Base-by-base conservation (phyloP, 2,113 vertebrate species). In the Lepidothrix coronata region DNA sequence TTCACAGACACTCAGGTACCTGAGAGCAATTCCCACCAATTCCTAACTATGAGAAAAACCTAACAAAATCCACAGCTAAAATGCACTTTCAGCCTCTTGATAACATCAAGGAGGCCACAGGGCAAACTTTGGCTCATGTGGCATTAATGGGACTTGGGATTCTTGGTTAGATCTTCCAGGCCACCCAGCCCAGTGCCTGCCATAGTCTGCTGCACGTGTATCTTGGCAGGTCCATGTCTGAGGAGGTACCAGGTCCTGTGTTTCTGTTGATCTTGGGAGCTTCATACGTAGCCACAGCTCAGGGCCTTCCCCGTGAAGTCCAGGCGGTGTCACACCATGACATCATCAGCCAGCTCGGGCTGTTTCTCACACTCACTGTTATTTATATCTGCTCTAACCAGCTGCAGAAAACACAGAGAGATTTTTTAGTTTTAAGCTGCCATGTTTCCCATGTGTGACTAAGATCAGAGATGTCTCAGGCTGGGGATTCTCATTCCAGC, bases 391-490 rank as follows among this genome's bases (percentile, higher is more conserved):
- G 86, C 91, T 92, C 63, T 76, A 91, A 89, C 78, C 79, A 95
- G 91, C 88, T 95, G 91, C 96, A 96, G 86, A 93, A 93, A 92
- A 65, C 27, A 44, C 52, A 91, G 33, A 52, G 13, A 67, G 83
- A 55, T 37, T 70, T 83, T 81, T 70, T 39, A 41, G 70, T 49
- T 94, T 78, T 46, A 52, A 86, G 79, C 83, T 92, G 91, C 92
- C 57, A 7, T 65, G 82, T 72, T 92, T 92, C 57, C 85, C 92
- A 88, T 92, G 73, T 95, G 86, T 91, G 80, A 89, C 91, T 88
- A 19, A 93, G 93, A 96, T 96, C 86, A 95, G 95, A 96, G 91
- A 68, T 89, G 77, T 78, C 86, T 96, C 73, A 68, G 66, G 54
- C 88, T 89, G 92, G 79, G 55, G 91, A 68, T 91, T 89, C 91